These are phyloP conservation scores for Andricus grossulariae DNA, from an alignment of 1,140 invertebrate species.

Conservation along the genomic window DNA sequence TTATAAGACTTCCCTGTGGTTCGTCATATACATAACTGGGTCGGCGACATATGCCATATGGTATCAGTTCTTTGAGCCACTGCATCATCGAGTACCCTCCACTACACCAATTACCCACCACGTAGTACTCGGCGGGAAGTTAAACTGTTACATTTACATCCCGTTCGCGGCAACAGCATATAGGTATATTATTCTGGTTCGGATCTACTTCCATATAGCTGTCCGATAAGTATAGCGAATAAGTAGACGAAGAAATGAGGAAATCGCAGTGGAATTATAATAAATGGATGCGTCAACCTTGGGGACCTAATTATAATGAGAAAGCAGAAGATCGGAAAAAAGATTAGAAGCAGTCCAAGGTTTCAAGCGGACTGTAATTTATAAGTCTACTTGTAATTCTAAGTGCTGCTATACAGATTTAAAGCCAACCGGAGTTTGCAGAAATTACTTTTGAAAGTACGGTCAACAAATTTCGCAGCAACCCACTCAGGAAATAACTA, in stretches of 20 bases:
- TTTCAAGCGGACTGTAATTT: too few relatives aligned
- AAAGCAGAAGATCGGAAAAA: too few relatives aligned
- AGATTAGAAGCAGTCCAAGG: too few relatives aligned
- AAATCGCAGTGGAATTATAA: not conserved
- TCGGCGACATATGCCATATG: slow-evolving; percentile 1
- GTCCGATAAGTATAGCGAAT: slow-evolving; percentile 10
- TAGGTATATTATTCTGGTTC: slow-evolving; percentile 24
- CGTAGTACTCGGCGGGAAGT: slow-evolving; percentile 15
- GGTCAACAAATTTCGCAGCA: too few relatives aligned
- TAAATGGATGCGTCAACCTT: not conserved
- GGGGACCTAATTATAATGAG: not conserved
- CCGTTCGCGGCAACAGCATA: slow-evolving; percentile 21
- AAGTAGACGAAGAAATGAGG: not conserved
- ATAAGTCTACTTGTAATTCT: too few relatives aligned
- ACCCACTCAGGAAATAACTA: too few relatives aligned
- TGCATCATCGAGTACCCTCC: slow-evolving; percentile 7
- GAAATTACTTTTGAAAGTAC: too few relatives aligned
- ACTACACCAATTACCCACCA: slow-evolving; percentile 11
- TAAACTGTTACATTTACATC: slow-evolving; percentile 30
- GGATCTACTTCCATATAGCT: not conserved
- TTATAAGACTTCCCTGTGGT: slow-evolving; percentile 6
- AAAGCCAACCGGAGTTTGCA: too few relatives aligned
- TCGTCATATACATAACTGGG: slow-evolving; percentile 7
- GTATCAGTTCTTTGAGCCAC: slow-evolving; percentile 14
- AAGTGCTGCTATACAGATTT: too few relatives aligned